Conservation (phyloP, 2,797 vertebrate species). For the Chloroceryle inda region DNA sequence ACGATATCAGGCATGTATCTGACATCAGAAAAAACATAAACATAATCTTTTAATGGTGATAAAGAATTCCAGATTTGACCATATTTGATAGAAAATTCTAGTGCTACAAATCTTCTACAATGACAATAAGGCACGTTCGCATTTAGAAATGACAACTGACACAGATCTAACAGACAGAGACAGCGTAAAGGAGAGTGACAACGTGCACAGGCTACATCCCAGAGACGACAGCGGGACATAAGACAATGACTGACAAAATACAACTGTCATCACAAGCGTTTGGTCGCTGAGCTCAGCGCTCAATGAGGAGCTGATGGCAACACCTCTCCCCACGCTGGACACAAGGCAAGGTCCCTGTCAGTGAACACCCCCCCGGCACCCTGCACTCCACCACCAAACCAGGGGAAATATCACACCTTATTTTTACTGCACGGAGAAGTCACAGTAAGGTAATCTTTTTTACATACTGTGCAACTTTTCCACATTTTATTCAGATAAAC, state of each 20-base stretch:
- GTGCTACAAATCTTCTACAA: not conserved
- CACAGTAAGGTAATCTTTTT: not conserved
- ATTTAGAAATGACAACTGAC: not conserved
- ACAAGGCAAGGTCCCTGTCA: not conserved
- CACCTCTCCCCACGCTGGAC: not conserved
- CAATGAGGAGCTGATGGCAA: not conserved
- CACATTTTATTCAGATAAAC: not conserved
- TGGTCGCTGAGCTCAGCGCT: not conserved
- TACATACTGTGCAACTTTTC: not conserved
- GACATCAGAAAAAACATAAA: not conserved
- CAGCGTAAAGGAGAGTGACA: not conserved
- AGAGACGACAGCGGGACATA: fast-evolving
- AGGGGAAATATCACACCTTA: fast-evolving
- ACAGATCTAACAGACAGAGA: not conserved
- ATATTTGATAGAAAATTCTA: not conserved
- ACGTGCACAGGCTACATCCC: not conserved
- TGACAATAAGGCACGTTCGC: not conserved
- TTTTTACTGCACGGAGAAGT: not conserved
- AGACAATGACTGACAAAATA: not conserved
- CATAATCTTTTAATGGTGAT: constrained; percentile 38
- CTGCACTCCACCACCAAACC: not conserved
- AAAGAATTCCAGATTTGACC: not conserved
- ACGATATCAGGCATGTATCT: not conserved
- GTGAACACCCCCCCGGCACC: not conserved
- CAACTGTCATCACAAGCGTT: not conserved